These are phyloP conservation scores for Nannoperca australis DNA, from an alignment of 2,797 vertebrate species.

Conservation along the genomic window DNA sequence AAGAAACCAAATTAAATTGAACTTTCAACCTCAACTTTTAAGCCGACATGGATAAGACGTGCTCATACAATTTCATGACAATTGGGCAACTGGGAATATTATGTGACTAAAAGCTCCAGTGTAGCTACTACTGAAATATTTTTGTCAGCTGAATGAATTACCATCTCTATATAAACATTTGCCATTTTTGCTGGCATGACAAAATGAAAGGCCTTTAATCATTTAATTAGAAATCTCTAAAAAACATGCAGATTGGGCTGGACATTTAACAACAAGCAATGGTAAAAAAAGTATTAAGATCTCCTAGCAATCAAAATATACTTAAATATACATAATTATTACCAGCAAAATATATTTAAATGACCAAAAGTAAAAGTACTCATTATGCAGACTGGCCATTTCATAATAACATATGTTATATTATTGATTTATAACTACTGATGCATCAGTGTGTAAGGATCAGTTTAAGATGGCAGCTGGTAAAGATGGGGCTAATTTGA, in stretches of 20 bases:
- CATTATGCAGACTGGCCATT: background rate
- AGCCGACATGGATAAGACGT: background rate
- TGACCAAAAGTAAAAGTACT: background rate
- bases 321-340: background rate
- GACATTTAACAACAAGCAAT: too few species aligned
- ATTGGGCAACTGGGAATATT: background rate
- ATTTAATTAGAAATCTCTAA: too few species aligned
- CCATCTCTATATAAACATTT: too few species aligned
- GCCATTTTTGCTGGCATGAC: too few species aligned
- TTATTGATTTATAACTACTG: background rate
- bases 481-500: background rate
- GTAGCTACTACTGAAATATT: background rate
- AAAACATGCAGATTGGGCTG: too few species aligned
- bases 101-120: background rate
- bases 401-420: background rate
- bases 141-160: background rate
- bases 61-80: background rate
- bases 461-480: background rate
- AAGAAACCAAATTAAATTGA: background rate
- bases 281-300: too few species aligned
- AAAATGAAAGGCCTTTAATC: too few species aligned
- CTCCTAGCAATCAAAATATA: too few species aligned
- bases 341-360: background rate
- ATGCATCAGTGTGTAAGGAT: background rate
- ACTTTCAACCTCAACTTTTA: background rate